Evolutionary conservation across 2,888 invertebrate species (phyloP).

Genomic region (Lepidonotus clava): DNA sequence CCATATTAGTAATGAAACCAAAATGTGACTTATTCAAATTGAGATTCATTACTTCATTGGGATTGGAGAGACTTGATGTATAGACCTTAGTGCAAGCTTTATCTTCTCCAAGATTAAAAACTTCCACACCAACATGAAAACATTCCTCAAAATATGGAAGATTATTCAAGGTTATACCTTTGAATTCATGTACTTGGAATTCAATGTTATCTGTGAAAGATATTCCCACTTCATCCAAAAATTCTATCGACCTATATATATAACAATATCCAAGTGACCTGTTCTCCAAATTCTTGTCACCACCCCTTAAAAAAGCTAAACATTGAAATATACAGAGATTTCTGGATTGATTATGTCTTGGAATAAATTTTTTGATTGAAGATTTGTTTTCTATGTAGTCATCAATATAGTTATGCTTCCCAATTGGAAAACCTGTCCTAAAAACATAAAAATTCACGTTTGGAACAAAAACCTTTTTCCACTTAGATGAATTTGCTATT

Average conservation of each 20-base stretch:
- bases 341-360: background rate
- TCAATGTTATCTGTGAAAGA: background rate
- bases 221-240: background rate
- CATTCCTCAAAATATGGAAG: too few species aligned
- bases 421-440: background rate
- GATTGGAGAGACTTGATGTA: background rate
- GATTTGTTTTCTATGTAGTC: background rate
- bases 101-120: background rate
- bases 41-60: background rate
- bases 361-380: background rate
- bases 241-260: too few species aligned
- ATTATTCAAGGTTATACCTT: background rate
- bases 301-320: background rate
- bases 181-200: background rate
- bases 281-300: background rate
- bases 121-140: background rate
- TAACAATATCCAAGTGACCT: too few species aligned
- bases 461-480: background rate
- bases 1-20: background rate
- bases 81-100: background rate
- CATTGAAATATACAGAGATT: slow-evolving; percentile 5
- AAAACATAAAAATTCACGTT: background rate
- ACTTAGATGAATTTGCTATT: background rate
- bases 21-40: background rate
- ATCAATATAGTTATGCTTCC: background rate